A percentile compares a stretch with the other conserved stretches of the same genome.
These are phyloP conservation scores for Raphicerus campestris DNA, from an alignment of 2,113 vertebrate genomes.

Conservation along the genomic window DNA sequence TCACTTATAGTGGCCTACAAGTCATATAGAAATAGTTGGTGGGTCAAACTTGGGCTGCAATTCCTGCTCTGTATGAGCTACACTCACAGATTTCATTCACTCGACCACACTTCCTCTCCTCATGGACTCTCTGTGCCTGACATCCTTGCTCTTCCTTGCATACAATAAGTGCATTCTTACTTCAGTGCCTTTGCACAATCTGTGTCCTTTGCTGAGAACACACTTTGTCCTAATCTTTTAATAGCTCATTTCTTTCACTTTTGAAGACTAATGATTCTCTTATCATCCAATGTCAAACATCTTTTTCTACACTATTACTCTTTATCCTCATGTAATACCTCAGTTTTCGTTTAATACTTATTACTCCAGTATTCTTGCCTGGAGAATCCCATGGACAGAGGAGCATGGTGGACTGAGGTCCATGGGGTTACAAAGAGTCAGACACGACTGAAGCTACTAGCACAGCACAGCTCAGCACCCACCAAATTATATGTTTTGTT, in stretches of 20 bases:
- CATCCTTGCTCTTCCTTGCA: background rate
- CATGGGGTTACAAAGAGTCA: background rate
- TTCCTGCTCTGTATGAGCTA: background rate
- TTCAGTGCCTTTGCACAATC: background rate
- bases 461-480: background rate
- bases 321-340: background rate
- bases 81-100: background rate
- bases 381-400: background rate
- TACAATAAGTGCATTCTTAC: background rate
- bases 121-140: background rate
- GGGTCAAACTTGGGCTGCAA: background rate
- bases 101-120: background rate
- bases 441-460: background rate
- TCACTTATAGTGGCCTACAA: background rate
- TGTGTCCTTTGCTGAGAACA: background rate
- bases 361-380: background rate
- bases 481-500: background rate
- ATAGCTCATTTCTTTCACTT: background rate
- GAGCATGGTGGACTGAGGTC: rapidly evolving
- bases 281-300: background rate
- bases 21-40: background rate
- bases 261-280: background rate
- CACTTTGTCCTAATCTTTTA: background rate
- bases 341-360: background rate
- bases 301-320: background rate